Conservation (phyloP, 2,113 vertebrate species). For the Elachura formosa region DNA sequence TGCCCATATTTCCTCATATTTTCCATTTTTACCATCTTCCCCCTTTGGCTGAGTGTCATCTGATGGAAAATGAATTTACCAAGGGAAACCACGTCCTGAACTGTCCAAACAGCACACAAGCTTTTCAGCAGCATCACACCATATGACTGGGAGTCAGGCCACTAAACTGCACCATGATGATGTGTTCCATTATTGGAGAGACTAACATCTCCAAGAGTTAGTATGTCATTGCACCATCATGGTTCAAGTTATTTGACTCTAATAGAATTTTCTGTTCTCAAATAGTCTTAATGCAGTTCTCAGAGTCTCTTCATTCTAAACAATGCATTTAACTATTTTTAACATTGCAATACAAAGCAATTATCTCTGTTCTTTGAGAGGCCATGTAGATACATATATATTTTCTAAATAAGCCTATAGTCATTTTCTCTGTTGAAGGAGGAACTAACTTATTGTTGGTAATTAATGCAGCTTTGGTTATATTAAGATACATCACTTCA, state of each 20-base stretch:
- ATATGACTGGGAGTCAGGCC: not conserved
- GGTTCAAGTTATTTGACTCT: not conserved
- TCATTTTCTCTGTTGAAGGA: not conserved
- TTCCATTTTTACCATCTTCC: not conserved
- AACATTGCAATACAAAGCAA: not conserved
- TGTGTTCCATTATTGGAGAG: not conserved
- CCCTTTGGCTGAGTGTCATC: not conserved
- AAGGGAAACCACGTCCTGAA: not conserved
- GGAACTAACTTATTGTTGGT: fast-evolving
- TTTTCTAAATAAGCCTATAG: not conserved
- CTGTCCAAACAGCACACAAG: not conserved
- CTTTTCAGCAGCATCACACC: not conserved
- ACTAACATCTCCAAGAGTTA: not conserved
- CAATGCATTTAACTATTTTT: not conserved
- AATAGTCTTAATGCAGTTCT: not conserved
- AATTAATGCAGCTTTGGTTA: not conserved
- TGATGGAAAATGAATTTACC: not conserved
- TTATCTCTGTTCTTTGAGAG: not conserved
- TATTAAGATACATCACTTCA: not conserved
- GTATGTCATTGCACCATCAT: not conserved
- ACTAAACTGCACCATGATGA: not conserved
- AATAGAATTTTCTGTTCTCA: not conserved
- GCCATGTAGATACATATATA: not conserved
- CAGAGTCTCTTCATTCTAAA: not conserved
- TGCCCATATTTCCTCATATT: not conserved